Conservation (phyloP, 2,797 vertebrate genomes). For the Artibeus lituratus region DNA sequence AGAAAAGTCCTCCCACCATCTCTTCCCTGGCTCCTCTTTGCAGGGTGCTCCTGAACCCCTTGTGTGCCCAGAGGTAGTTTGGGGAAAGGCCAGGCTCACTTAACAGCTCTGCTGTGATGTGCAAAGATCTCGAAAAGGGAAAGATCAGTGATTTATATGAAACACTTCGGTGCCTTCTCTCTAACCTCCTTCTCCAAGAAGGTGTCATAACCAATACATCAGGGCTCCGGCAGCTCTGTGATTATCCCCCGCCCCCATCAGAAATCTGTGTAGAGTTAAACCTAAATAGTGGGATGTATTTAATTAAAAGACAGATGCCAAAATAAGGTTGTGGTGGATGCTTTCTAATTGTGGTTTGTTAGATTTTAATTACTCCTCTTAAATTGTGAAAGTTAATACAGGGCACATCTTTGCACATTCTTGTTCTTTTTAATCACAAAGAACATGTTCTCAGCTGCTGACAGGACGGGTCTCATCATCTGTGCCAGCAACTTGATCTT, state of each 20-base stretch:
- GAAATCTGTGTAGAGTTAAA: constrained; percentile 61
- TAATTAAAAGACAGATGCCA: constrained; percentile 73
- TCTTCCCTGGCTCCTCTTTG: constrained; percentile 45
- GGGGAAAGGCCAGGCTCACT: constrained; percentile 10
- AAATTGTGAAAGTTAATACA: constrained; percentile 48
- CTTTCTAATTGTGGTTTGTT: constrained; percentile 58
- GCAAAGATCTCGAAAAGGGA: constrained; percentile 59
- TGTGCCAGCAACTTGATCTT: constrained; percentile 66
- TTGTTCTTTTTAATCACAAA: constrained; percentile 67
- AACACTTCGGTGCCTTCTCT: constrained; percentile 7
- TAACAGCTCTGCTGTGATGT: constrained; percentile 52
- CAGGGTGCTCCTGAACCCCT: constrained; percentile 37
- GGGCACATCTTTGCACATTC: neutral
- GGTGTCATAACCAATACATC: constrained; percentile 34
- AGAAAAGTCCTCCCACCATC: constrained; percentile 36
- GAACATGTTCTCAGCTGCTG: constrained; percentile 62
- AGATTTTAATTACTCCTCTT: constrained; percentile 61
- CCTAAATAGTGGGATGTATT: constrained; percentile 41
- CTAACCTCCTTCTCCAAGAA: constrained; percentile 41
- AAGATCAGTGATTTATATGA: constrained; percentile 58
- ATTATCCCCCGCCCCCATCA: neutral
- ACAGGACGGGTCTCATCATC: constrained; percentile 65
- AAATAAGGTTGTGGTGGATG: constrained; percentile 55
- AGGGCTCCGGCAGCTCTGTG: neutral
- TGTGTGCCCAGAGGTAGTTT: neutral